Evolutionary conservation across 2,797 vertebrate genomes (phyloP).

Genomic region (Hozukius guyotensis): DNA sequence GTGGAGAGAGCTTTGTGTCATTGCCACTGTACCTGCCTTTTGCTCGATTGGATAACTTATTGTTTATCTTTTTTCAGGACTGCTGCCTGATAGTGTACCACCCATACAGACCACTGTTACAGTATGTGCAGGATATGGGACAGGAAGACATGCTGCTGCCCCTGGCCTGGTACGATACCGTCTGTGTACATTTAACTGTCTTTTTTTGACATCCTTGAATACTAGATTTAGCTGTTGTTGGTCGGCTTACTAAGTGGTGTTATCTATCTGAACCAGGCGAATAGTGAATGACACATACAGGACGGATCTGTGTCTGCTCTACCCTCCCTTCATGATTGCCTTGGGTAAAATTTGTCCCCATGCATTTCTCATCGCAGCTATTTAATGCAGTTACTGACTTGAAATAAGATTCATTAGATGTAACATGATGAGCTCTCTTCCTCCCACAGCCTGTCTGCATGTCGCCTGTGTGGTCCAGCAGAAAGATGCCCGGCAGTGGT

Average conservation of each 20-base stretch:
- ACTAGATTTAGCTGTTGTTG: neutral
- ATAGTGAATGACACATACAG: slow-evolving; percentile 99
- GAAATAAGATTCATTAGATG: slow-evolving; percentile 2
- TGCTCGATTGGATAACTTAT: neutral
- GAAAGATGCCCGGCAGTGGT: slow-evolving; percentile 99
- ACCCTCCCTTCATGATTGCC: slow-evolving; percentile 99
- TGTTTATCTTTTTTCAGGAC: slow-evolving; percentile 83
- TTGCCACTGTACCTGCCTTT: neutral
- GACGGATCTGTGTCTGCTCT: slow-evolving; percentile 98
- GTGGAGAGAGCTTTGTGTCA: slow-evolving; percentile 54
- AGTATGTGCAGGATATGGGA: slow-evolving; percentile 99
- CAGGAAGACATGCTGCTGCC: slow-evolving; percentile 99
- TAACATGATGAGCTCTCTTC: slow-evolving; percentile 15
- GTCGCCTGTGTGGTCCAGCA: slow-evolving; percentile 99
- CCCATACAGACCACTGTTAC: slow-evolving; percentile 96
- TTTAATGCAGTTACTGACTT: slow-evolving; percentile 30
- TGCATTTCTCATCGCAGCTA: neutral
- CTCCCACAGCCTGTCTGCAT: slow-evolving; percentile 91
- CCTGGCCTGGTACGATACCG: slow-evolving; percentile 89
- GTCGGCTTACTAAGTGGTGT: neutral
- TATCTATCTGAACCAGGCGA: slow-evolving; percentile 83
- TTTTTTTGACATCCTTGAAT: neutral
- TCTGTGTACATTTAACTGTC: neutral
- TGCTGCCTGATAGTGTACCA: slow-evolving; percentile 99
- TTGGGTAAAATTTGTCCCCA: slow-evolving; percentile 86